phyloP scores from a whole-genome alignment of 2,888 invertebrate genomes.

The Philhelius pedissequus region DNA sequence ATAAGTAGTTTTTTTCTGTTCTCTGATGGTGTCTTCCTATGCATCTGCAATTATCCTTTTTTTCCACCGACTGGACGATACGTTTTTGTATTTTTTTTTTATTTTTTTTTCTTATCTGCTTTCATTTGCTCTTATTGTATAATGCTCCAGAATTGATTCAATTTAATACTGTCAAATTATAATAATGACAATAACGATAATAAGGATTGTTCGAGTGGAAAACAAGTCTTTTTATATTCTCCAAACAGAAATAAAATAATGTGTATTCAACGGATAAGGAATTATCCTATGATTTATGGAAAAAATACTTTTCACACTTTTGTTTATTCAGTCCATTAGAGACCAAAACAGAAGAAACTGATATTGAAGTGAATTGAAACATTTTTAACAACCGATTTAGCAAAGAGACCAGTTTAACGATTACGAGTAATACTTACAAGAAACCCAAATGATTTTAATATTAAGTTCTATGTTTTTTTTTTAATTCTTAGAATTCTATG shows the following conservation, averaged over 20 bases:
- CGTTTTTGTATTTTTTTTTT: not conserved
- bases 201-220: slow-evolving; percentile 73
- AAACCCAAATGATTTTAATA: no score
- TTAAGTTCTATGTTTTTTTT: no score
- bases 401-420: no score
- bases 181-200: slow-evolving; percentile 71
- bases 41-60: slow-evolving; percentile 32
- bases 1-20: not conserved
- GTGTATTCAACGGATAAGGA: slow-evolving; percentile 25
- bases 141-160: slow-evolving; percentile 63
- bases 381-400: no score
- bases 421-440: no score
- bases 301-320: slow-evolving; percentile 1
- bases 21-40: not conserved
- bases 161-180: slow-evolving; percentile 62
- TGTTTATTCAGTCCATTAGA: slow-evolving; percentile 57
- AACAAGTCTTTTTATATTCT: slow-evolving; percentile 72
- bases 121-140: slow-evolving; percentile 58
- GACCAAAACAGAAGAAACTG: not conserved
- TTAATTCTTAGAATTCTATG: no score
- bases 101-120: slow-evolving; percentile 16
- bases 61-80: slow-evolving; percentile 31
- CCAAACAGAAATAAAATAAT: slow-evolving; percentile 40
- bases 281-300: slow-evolving; percentile 46
- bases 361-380: not conserved